phyloP scores from a whole-genome alignment of 2,797 vertebrate species.

The Hippoglossus hippoglossus region DNA sequence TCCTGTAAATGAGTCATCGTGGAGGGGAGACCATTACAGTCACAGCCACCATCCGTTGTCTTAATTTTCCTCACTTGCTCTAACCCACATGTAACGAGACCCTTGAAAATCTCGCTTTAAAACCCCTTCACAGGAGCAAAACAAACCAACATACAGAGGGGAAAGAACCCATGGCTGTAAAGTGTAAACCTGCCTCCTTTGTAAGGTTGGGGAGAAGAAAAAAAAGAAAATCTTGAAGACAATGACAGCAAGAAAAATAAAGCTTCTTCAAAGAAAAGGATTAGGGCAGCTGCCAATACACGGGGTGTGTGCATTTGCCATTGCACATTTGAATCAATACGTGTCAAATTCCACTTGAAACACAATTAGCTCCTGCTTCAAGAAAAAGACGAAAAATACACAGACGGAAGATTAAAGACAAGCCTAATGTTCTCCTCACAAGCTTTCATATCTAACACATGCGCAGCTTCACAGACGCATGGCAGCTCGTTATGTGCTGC shows the following conservation, averaged over 20 bases:
- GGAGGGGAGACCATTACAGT: slow-evolving; percentile 37
- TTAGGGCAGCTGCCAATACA: slow-evolving; percentile 72
- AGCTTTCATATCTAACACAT: slow-evolving; percentile 48
- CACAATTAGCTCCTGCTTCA: slow-evolving; percentile 73
- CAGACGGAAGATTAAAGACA: slow-evolving; percentile 67
- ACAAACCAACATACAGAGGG: slow-evolving; percentile 32
- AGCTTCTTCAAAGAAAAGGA: slow-evolving; percentile 67
- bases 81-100: slow-evolving; percentile 29
- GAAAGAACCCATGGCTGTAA: slow-evolving; percentile 24
- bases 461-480: slow-evolving; percentile 48
- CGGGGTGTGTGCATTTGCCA: slow-evolving; percentile 52
- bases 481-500: slow-evolving; percentile 69
- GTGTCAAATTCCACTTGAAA: slow-evolving; percentile 79
- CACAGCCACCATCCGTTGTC: slow-evolving; percentile 43
- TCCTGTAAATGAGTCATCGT: slow-evolving; percentile 51
- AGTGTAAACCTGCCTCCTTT: slow-evolving; percentile 35
- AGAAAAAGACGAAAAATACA: slow-evolving; percentile 58
- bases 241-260: slow-evolving; percentile 58
- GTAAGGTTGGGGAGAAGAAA: slow-evolving; percentile 16
- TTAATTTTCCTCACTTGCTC: slow-evolving; percentile 45
- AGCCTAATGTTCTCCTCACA: slow-evolving; percentile 55
- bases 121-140: slow-evolving; percentile 35
- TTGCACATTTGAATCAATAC: slow-evolving; percentile 75
- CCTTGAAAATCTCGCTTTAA: slow-evolving; percentile 9
- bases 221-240: slow-evolving; percentile 53